Evolutionary conservation across 2,113 vertebrate species (phyloP), one percentile per base, ranked within the genome.

Genomic region (Sterna hirundo): DNA sequence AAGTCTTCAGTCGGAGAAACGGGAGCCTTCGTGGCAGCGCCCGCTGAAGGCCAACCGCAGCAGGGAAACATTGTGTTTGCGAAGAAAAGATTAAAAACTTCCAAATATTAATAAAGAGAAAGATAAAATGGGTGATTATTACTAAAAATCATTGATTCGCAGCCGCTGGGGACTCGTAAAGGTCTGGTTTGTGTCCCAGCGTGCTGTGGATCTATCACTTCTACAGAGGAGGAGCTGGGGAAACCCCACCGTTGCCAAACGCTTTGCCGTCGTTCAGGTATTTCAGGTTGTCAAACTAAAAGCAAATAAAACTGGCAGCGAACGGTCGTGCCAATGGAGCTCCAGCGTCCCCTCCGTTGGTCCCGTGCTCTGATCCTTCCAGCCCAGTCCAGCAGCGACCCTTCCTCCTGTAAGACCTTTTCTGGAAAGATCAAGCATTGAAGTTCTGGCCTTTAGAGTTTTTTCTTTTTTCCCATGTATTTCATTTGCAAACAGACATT

Each of bases 91-190:
- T 92, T 77, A 66, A 80, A 90, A 88, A 4, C 2, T 5, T 40
- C 83, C 74, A 92, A 88, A 88, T 95, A 83, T 95, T 92, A 90
- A 90, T 83, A 90, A 90, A 88, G 71, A 69, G 71, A 11, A 36
- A 86, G 93, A 88, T 90, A 44, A 93, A 94, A 86, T 12, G 83
- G 79, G 88, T 77, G 61, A 83, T 90, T 93, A 86, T 70, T 52
- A 20, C 71, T 42, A 74, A 65, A 77, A 65, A 58, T 80, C 77
- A 49, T 83, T 88, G 86, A 88, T 86, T 86, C 90, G 76, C 91
- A 91, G 86, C 80, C 0, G 0, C 91, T 61, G 76, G 70, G 90
- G 57, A 49, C 85, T 93, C 1, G 1, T 38, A 21, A 61, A 54
- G 77, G 62, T 65, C 90, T 94, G 86, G 80, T 77, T 86, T 58